Conservation (phyloP, 2,888 invertebrate genomes). For the Petrophora chlorosata region DNA sequence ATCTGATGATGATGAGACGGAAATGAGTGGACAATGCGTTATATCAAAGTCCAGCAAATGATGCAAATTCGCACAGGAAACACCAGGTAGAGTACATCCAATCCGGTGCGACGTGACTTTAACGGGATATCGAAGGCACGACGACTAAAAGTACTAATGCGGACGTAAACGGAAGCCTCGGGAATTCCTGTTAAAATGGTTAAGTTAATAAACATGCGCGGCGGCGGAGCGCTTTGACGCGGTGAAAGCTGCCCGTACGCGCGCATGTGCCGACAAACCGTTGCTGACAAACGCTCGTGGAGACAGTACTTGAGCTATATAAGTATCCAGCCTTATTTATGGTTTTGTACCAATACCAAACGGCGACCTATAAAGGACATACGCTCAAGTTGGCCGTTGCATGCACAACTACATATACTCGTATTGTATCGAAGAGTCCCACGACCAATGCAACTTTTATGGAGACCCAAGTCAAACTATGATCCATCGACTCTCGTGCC, state of each 20-base stretch:
- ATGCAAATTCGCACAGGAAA: constrained; percentile 12
- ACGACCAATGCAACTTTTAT: too few relatives aligned
- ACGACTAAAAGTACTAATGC: constrained; percentile 59
- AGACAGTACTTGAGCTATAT: constrained; percentile 8
- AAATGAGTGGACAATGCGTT: too few relatives aligned
- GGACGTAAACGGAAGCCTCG: constrained; percentile 63
- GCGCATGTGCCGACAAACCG: constrained; percentile 51
- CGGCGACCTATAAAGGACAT: too few relatives aligned
- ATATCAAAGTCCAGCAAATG: neutral
- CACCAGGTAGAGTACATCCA: constrained; percentile 6
- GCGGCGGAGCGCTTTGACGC: constrained; percentile 70
- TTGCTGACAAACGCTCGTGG: constrained; percentile 37
- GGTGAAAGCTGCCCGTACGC: constrained; percentile 70
- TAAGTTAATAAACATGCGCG: constrained; percentile 77
- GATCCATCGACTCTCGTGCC: too few relatives aligned
- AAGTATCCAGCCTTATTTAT: too few relatives aligned
- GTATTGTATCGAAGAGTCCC: too few relatives aligned
- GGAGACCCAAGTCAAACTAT: too few relatives aligned
- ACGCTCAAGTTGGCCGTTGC: too few relatives aligned
- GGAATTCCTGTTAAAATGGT: constrained; percentile 75
- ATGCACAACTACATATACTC: too few relatives aligned
- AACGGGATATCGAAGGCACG: constrained; percentile 46
- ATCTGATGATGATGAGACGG: too few relatives aligned
- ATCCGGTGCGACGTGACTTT: constrained; percentile 37
- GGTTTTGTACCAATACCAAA: too few relatives aligned